These are phyloP conservation scores for Choristoneura fumiferana DNA, from an alignment of 1,140 invertebrate genomes.

Conservation along the genomic window DNA sequence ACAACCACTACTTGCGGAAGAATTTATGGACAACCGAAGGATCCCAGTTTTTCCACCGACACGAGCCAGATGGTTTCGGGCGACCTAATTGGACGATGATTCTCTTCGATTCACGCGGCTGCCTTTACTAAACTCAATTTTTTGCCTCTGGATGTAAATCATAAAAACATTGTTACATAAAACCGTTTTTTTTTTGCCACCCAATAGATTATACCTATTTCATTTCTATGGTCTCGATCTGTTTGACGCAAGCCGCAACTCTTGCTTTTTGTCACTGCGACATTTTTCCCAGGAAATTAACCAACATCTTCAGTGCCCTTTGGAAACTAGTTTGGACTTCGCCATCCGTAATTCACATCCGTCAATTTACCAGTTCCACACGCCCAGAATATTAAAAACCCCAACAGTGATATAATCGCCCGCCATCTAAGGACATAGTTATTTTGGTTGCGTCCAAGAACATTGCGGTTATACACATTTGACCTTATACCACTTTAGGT, in stretches of 20 bases:
- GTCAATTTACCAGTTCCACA: not conserved
- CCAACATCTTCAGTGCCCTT: not conserved
- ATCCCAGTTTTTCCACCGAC: too few relatives aligned
- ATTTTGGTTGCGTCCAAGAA: not conserved
- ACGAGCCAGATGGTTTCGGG: too few relatives aligned
- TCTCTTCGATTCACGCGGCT: not conserved
- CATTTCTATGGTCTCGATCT: not conserved
- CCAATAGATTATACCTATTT: constrained; percentile 1
- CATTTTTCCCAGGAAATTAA: not conserved
- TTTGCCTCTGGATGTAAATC: not conserved
- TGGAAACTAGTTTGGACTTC: not conserved
- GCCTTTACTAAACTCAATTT: not conserved
- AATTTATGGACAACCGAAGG: too few relatives aligned
- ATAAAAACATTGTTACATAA: not conserved
- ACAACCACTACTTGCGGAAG: too few relatives aligned
- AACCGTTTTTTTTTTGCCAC: not conserved
- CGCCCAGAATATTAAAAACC: not conserved
- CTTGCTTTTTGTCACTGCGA: not conserved
- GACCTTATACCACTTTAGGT: constrained; percentile 11
- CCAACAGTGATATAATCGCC: not conserved
- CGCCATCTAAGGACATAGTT: not conserved
- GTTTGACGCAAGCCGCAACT: not conserved
- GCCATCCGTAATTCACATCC: not conserved
- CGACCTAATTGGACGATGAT: not conserved
- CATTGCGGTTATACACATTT: not conserved